Evolutionary conservation across 2,797 vertebrate species (phyloP), one percentile per base, ranked within the genome.

Genomic region (Enteromius afrohamiltoni): DNA sequence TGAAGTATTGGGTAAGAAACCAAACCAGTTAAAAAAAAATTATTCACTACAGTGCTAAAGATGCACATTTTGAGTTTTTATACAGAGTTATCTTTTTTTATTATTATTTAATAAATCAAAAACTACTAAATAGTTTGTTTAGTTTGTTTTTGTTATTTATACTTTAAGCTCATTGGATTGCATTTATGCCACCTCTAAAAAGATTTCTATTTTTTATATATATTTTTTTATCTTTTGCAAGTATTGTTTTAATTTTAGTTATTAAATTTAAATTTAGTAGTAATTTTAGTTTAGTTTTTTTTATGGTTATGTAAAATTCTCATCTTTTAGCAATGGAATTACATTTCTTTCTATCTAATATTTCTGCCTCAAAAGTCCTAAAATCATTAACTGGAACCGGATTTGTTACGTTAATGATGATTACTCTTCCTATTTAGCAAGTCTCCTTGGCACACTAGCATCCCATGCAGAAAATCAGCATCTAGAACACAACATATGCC

Each of bases 401-500:
- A 55, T 23, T 58, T 76, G 13, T 34, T 74, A 58, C 21, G 23
- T 37, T 75, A 6, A 40, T 75, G 34, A 40, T 37, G 11, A 55
- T 75, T 58, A 7, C 21, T 7, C 4, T 58, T 16, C 6, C 11
- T 58, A 37, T 6, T 55, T 53, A 75, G 3, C 7, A 75, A 75
- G 13, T 40, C 73, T 58, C 51, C 4, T 23, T 34, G 26, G 77
- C 29, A 34, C 42, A 51, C 60, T 31, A 78, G 29, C 26, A 14
- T 79, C 19, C 60, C 29, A n/a, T 67, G 60, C 42, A 49, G 19
- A 31, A 6, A 67, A 17, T n/a, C 31, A n/a, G 29, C 29, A 55
- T 34, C 49, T 19, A n/a, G 51, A 75, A 17, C 13, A 26, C 19
- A 75, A 75, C 71, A 75, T 34, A 55, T 75, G 29, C 71, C 55